Base-by-base conservation (phyloP, 2,797 vertebrate genomes). In the Gymnothorax reevesii region DNA sequence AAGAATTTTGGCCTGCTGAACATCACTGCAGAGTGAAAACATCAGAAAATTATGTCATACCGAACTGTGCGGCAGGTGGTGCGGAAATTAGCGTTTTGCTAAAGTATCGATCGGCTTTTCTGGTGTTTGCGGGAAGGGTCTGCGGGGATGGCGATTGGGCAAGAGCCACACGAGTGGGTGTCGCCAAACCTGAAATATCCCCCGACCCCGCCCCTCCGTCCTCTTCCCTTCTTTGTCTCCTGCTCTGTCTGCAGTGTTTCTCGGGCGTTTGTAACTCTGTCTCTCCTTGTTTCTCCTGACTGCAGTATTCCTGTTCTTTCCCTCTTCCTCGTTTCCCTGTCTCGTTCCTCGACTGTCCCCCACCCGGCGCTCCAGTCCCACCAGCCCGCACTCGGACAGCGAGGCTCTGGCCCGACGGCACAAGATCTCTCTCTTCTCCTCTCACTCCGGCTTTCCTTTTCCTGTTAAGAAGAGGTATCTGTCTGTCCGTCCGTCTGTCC, bases 381-480 rank as follows among this genome's bases (percentile, higher is more conserved):
- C 82, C 66, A 66, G 55, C 59, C 83, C 62, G 9, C 86, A 84
- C 73, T 85, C 87, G 57, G 77, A 88, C 87, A 88, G 87, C 55
- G 87, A 87, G 87, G 87, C 84, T 52, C 55, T 88, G 25, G 13
- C 87, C 82, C 27, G 85, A n/a, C 83, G 82, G 83, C 79, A 42
- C 0, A 33, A 80, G 85, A 86, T 57, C 54, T 86, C 87, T 89
- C 64, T 88, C 84, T 85, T 88, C 86, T 88, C 79, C 84, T 87
- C 87, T 85, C 84, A 87, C 77, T 83, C 84, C 66, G 86, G 88
- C 84, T 88, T 88, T 64, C 62, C 73, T 55, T 90, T 89, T 88
- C 87, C 89, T 86, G 71, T 88, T 83, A 88, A 87, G 69, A 88
- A 89, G 83, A 89, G 85, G 88, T 89, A 89, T 85, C 82, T 20